Percentiles rank a stretch among this genome's conserved stretches.
These are phyloP conservation scores for Bimastos eiseni DNA, from an alignment of 2,888 invertebrate species.

Conservation along the genomic window DNA sequence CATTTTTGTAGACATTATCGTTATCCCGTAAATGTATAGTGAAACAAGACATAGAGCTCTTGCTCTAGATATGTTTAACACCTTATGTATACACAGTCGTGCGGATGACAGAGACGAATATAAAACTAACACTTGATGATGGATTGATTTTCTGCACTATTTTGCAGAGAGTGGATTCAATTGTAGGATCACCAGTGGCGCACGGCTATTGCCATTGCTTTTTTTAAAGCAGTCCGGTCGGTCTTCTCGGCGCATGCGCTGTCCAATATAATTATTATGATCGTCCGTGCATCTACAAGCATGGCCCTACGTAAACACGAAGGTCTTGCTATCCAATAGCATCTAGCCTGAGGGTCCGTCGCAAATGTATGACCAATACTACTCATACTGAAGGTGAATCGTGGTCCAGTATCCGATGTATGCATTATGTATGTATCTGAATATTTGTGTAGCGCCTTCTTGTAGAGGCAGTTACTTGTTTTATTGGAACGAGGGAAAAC, in stretches of 20 bases:
- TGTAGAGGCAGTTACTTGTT: not conserved
- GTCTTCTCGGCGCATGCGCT: not conserved
- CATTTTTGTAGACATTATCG: no score
- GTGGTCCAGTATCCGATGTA: not conserved
- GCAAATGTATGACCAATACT: not conserved
- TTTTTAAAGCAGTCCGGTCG: not conserved
- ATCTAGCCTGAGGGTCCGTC: not conserved
- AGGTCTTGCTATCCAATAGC: not conserved
- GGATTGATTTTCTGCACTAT: no score
- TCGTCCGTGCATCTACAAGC: not conserved
- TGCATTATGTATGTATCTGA: not conserved
- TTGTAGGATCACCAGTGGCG: not conserved
- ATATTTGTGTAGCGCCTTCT: not conserved
- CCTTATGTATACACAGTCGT: no score
- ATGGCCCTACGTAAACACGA: not conserved
- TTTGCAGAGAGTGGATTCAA: not conserved
- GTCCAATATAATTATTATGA: conserved; percentile 6
- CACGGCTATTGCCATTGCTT: not conserved
- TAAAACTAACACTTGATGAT: no score
- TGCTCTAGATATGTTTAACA: no score
- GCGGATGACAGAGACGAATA: no score
- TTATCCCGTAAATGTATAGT: no score
- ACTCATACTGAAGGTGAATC: not conserved
- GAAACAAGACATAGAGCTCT: no score
- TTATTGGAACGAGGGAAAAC: not conserved